Evolutionary conservation across 2,888 invertebrate genomes (phyloP).

Genomic region (Smittia aterrima): DNA sequence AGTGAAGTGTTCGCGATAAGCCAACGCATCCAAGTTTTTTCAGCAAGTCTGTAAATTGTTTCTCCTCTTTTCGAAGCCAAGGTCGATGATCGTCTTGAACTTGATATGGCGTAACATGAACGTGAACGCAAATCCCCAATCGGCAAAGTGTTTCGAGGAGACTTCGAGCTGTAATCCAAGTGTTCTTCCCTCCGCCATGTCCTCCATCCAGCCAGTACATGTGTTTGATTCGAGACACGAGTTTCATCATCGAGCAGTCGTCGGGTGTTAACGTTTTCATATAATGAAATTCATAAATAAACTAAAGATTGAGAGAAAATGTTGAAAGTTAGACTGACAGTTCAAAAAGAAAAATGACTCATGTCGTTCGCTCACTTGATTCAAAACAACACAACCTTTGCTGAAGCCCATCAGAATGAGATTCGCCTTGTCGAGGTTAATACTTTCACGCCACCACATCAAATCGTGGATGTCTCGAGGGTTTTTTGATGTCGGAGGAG

Average conservation of each 20-base stretch:
- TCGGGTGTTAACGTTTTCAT: constrained; percentile 65
- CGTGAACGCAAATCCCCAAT: constrained; percentile 67
- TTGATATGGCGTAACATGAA: constrained; percentile 91
- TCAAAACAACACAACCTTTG: constrained; percentile 90
- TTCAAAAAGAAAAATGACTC: background rate
- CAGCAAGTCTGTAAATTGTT: constrained; percentile 68
- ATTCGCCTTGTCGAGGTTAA: constrained; percentile 60
- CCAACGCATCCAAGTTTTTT: constrained; percentile 62
- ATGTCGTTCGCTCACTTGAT: constrained; percentile 61
- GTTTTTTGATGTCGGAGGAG: constrained; percentile 43
- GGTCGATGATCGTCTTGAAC: constrained; percentile 73
- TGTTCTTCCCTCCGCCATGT: constrained; percentile 82
- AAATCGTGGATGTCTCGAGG: constrained; percentile 49
- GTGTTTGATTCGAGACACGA: constrained; percentile 66
- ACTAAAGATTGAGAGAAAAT: constrained; percentile 52
- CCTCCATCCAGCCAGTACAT: constrained; percentile 93
- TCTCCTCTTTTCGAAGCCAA: constrained; percentile 84
- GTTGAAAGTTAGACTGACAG: background rate
- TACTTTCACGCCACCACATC: constrained; percentile 61
- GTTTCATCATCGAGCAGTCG: constrained; percentile 61
- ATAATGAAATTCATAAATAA: constrained; percentile 80
- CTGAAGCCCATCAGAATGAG: constrained; percentile 79
- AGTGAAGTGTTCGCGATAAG: constrained; percentile 64
- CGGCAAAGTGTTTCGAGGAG: constrained; percentile 71
- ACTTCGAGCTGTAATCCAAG: constrained; percentile 78